Conservation (phyloP, 2,113 vertebrate species). For the Rhea pennata region DNA sequence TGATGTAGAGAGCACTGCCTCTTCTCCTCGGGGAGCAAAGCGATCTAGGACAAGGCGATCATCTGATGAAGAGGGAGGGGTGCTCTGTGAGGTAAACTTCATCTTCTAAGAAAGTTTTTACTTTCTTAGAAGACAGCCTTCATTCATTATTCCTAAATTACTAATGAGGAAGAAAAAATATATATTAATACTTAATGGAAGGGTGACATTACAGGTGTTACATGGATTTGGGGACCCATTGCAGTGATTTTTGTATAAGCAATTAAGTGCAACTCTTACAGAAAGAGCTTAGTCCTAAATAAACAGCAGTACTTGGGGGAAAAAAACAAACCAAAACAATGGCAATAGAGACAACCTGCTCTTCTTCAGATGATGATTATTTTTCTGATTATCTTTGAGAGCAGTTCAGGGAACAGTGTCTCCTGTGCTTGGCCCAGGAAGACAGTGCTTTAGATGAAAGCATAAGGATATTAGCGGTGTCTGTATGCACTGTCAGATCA, state of each 20-base stretch:
- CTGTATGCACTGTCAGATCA: not conserved
- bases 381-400: not conserved
- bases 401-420: not conserved
- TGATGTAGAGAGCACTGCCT: constrained; percentile 89
- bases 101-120: not conserved
- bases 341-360: not conserved
- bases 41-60: constrained; percentile 44
- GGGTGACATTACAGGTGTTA: rapidly evolving
- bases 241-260: rapidly evolving
- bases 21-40: constrained; percentile 82
- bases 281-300: not conserved
- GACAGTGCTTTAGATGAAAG: not conserved
- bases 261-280: not conserved
- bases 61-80: constrained; percentile 78
- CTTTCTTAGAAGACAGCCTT: not conserved
- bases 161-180: not conserved
- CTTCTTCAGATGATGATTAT: not conserved
- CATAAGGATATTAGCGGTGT: not conserved
- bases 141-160: not conserved
- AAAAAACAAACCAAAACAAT: not conserved
- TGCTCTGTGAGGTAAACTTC: constrained; percentile 54
- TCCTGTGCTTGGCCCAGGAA: not conserved
- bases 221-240: not conserved
- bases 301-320: not conserved
- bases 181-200: rapidly evolving